Conservation (phyloP, 1,140 invertebrate species). For the Camponotus vicinus region DNA sequence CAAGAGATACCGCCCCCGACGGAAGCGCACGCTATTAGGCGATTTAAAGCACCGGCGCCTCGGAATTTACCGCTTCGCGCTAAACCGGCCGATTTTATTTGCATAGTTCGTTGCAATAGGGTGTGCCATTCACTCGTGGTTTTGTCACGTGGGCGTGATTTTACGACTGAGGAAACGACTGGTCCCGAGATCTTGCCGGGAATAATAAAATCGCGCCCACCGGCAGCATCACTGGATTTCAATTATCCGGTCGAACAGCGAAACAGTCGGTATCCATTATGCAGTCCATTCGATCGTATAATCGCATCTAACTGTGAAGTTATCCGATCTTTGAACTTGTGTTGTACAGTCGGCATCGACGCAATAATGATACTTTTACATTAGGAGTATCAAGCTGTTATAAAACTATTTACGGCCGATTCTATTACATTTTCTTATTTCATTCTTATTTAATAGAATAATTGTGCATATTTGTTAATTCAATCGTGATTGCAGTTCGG, state of each 20-base stretch:
- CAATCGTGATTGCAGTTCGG: not conserved
- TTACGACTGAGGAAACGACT: slow-evolving; percentile 49
- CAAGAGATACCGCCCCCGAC: slow-evolving; percentile 41
- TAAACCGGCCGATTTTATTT: slow-evolving; percentile 70
- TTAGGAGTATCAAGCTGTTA: not conserved
- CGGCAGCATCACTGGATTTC: slow-evolving; percentile 79
- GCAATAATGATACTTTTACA: not conserved
- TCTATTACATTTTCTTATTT: no score
- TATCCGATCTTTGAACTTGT: slow-evolving; percentile 56
- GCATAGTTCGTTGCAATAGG: slow-evolving; percentile 53
- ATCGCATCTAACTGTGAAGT: slow-evolving; percentile 80
- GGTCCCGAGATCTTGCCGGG: slow-evolving; percentile 59
- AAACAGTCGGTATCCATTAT: slow-evolving; percentile 78
- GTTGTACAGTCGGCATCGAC: not conserved
- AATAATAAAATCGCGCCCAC: slow-evolving; percentile 75
- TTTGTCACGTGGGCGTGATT: slow-evolving; percentile 70
- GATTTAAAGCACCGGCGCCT: slow-evolving; percentile 50
- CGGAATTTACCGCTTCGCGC: slow-evolving; percentile 66
- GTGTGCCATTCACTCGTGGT: slow-evolving; percentile 32
- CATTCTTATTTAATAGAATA: not conserved
- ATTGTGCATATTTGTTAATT: not conserved
- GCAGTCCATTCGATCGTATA: slow-evolving; percentile 79
- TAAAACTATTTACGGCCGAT: not conserved
- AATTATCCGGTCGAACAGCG: slow-evolving; percentile 76
- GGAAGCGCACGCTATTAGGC: slow-evolving; percentile 59